Evolutionary conservation across 2,113 vertebrate genomes (phyloP), one percentile per base, ranked within the genome.

Genomic region (Brachyhypopomus gauderio): DNA sequence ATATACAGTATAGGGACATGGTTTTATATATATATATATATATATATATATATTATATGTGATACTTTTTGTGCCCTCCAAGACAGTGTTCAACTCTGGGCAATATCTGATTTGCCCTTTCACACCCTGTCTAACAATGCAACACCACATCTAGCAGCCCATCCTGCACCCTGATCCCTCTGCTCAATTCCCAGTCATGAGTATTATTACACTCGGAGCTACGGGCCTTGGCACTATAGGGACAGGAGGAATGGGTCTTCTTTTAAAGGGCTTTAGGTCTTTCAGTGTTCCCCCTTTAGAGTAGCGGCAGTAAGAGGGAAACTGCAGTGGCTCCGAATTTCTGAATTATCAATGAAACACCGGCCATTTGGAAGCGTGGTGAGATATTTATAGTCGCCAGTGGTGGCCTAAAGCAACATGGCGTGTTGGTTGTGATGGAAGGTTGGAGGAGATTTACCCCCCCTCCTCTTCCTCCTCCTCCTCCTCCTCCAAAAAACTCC

Each of bases 331-430:
- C 45, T n/a, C 77, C 74, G 63, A 55, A 55, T 45, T 62, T 12
- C n/a, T 85, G 79, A 71, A 89, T 89, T 87, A 89, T 88, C 87
- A 84, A 90, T 84, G 75, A 60, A 79, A 87, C 85, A 88, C 87
- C 84, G 83, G 85, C 83, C 83, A 62, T 85, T 85, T 82, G 86
- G 80, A 63, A 41, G 62, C 77, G 52, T 82, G 75, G 76, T 80
- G 74, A 85, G 84, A 73, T 84, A 82, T 90, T 48, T 5, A 27
- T 72, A 27, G 41, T 36, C 62, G 22, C 23, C 66, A 23, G 23
- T 17, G 70, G 16, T 56, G 17, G 45, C 59, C 78, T 11, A 62
- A 30, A 30, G 38, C 56, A n/a, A 34, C 36, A 59, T 36, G 23
- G 63, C 2, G 11, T 34, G 20, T 17, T 70, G 66, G 34, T 70